Percentiles rank a stretch among this genome's conserved stretches.
These are phyloP conservation scores for Enteromius mattozi DNA, from an alignment of 2,797 vertebrate species.

Conservation along the genomic window DNA sequence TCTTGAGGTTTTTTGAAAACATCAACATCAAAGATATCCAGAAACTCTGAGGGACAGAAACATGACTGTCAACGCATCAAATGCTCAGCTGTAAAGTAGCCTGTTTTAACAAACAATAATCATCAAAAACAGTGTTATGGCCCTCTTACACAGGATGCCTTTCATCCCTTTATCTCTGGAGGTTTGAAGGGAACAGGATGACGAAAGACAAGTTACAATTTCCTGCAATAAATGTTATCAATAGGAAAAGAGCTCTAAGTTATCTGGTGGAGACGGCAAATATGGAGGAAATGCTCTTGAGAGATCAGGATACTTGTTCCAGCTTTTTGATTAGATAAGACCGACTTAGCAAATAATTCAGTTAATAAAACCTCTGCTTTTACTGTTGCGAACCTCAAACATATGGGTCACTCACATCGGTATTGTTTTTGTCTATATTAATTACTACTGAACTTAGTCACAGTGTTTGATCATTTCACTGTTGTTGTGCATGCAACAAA, in stretches of 20 bases:
- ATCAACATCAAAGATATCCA: conserved; percentile 81
- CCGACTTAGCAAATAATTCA: background rate
- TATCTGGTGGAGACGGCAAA: background rate
- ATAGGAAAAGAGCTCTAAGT: background rate
- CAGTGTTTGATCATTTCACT: background rate
- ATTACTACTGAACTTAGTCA: background rate
- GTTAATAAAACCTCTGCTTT: background rate
- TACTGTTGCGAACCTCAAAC: background rate
- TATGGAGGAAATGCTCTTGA: background rate
- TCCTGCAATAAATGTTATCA: conserved; percentile 14
- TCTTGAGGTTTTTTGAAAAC: conserved; percentile 77
- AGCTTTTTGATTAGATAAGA: background rate
- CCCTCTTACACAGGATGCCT: background rate
- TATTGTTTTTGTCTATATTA: background rate
- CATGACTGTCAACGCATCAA: background rate
- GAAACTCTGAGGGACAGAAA: conserved; percentile 76
- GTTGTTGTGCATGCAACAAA: background rate
- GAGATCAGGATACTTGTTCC: background rate
- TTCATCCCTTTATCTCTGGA: background rate
- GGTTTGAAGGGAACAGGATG: background rate
- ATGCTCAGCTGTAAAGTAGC: background rate
- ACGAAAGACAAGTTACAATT: background rate
- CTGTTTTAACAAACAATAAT: background rate
- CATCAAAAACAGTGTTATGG: background rate
- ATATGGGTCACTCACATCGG: background rate